Evolutionary conservation across 2,888 invertebrate species (phyloP).

Genomic region (Mongoloraphidia duomilia): DNA sequence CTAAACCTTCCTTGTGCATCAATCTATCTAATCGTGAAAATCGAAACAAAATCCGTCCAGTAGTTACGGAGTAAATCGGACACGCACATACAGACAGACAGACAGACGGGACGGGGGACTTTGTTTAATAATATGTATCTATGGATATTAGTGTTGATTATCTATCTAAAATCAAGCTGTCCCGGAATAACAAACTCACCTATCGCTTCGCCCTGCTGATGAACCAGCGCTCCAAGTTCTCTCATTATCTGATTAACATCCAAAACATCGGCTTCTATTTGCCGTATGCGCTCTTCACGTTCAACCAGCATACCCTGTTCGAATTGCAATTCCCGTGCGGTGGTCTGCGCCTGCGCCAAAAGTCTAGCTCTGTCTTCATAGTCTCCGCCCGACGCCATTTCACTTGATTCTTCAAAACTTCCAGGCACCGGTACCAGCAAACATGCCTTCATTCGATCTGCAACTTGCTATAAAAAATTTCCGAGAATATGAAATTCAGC

Average conservation of each 20-base stretch:
- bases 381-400: slow-evolving; percentile 28
- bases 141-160: too few species aligned
- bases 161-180: too few species aligned
- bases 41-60: too few species aligned
- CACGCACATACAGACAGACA: too few species aligned
- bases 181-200: slow-evolving; percentile 37
- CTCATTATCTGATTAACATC: slow-evolving; percentile 77
- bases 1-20: too few species aligned
- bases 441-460: slow-evolving; percentile 52
- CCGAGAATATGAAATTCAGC: background rate
- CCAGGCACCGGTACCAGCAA: slow-evolving; percentile 29
- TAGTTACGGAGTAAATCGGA: too few species aligned
- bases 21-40: too few species aligned
- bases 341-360: slow-evolving; percentile 26
- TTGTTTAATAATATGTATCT: too few species aligned
- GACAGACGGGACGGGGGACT: too few species aligned
- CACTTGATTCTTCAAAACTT: slow-evolving; percentile 25
- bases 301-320: slow-evolving; percentile 69
- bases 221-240: slow-evolving; percentile 54
- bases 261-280: slow-evolving; percentile 67
- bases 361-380: slow-evolving; percentile 26
- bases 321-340: slow-evolving; percentile 50
- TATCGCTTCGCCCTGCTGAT: slow-evolving; percentile 54
- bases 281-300: slow-evolving; percentile 61
- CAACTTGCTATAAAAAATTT: slow-evolving; percentile 35